Evolutionary conservation across 2,113 vertebrate species (phyloP), one percentile per base, ranked within the genome.

Genomic region (Thunnus maccoyii): DNA sequence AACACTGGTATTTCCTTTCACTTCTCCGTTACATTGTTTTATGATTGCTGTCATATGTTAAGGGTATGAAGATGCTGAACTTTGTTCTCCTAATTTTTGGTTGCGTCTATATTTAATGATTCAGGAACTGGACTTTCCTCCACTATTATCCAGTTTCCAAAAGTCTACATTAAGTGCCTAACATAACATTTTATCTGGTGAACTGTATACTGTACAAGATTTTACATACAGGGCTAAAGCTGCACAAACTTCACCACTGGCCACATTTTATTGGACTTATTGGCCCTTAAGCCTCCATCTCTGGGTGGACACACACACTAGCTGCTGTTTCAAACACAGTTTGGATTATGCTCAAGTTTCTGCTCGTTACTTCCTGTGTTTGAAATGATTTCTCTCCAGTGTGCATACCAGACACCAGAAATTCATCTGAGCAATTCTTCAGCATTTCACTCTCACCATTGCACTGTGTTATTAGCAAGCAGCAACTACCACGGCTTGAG

Each of bases 1-100:
- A 17, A 50, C 70, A 11, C 52, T 36, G 77, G 30, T 16, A 75
- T 72, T 67, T 75, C 73, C 47, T 52, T 20, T 48, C 61, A 16
- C 18, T 13, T 66, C 61, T 63, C 56, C 44, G 68, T 63, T 17
- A 36, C 13, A n/a, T 5, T 46, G 56, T 36, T 11, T 60, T 25
- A n/a, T 27, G 15, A n/a, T 57, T 7, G n/a, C 3, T 3, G 41
- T 16, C 5, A 20, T 27, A 44, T 58, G 30, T n/a, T 9, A 41
- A 41, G 36, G 36, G 36, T 6, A 41, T 41, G 36, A 9, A 41
- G 36, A 41, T 41, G 36, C 9, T 60, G 20, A 30, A 36, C n/a
- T 12, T 22, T 13, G 2, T 0, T 10, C 12, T 27, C 3, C 5
- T 13, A 13, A 4, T 62, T 27, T 60, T 14, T 32, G 22, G 7